Evolutionary conservation across 1,140 invertebrate species (phyloP), one percentile per base, ranked within the genome.

Genomic region (Archivesica marissinica): DNA sequence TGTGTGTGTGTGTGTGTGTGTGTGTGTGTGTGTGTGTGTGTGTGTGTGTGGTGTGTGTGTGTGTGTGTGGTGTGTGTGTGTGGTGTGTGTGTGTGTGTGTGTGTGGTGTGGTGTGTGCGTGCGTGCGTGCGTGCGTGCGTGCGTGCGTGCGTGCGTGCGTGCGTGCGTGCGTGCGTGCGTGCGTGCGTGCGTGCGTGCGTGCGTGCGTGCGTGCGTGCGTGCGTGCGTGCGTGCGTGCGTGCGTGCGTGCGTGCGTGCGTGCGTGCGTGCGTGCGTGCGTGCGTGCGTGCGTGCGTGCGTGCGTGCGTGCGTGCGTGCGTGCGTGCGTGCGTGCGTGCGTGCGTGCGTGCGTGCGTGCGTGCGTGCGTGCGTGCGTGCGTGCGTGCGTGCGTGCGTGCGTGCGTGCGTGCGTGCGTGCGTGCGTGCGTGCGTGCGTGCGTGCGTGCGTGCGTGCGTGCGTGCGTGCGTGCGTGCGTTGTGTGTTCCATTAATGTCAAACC

Each of bases 231-330:
- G n/a, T 47, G 52, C 41, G 41, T 54, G 52, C 41, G 50, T 15
- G 25, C 47, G 23, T 52, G 41, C 3, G 28, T 25, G 47, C 15
- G 41, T 59, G 41, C n/a, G 47, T 39, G 50, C 25, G 75, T 28
- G 41, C 15, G 50, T 30, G 75, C 23, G 75, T 77, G 15, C 54
- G 83, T 30, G 44, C 25, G 30, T 38, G 25, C 39, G 75, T 77
- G 75, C 59, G 75, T 77, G 75, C 59, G 75, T 59, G 75, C 59
- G 75, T 77, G 75, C 59, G 75, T 77, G 75, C 59, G 17, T 77
- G 44, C 59, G 44, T 77, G 50, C 59, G 50, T 77, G 50, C 59
- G 50, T 59, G 50, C 59, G 50, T 35, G 50, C 39, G 50, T 77
- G 75, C 33, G 50, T 77, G 75, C 39, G 52, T 77, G 75, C 39